Evolutionary conservation across 2,113 vertebrate species (phyloP).

Genomic region (Prionailurus viverrinus): DNA sequence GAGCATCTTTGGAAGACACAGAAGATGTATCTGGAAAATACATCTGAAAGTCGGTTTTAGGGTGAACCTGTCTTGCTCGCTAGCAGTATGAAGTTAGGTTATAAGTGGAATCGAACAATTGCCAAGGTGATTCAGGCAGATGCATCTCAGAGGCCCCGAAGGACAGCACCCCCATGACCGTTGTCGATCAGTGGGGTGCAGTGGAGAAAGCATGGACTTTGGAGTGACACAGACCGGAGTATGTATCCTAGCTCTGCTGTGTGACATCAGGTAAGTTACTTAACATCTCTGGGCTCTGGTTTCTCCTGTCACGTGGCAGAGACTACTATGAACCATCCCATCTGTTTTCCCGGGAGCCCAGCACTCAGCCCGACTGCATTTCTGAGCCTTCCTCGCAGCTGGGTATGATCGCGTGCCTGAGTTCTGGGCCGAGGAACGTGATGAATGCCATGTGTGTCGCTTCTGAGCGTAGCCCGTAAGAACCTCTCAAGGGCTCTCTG

Average conservation of each 20-base stretch:
- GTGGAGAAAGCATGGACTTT: not conserved
- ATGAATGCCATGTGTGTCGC: too few relatives aligned
- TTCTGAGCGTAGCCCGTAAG: not conserved
- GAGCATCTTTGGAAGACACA: not conserved
- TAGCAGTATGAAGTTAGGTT: not conserved
- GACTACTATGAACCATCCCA: not conserved
- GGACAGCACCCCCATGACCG: fast-evolving
- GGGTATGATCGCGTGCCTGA: too few relatives aligned
- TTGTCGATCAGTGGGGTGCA: not conserved
- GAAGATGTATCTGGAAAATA: not conserved
- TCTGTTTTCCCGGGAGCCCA: not conserved
- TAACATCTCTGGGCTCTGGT: not conserved
- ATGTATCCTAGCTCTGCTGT: not conserved
- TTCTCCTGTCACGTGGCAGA: not conserved
- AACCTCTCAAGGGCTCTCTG: fast-evolving
- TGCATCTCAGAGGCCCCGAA: not conserved
- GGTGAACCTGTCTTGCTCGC: not conserved
- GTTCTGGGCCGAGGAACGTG: not conserved
- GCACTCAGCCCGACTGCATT: not conserved
- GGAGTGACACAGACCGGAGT: not conserved
- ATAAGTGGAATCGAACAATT: not conserved
- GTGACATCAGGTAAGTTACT: not conserved
- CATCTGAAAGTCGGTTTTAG: not conserved
- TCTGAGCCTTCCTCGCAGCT: not conserved
- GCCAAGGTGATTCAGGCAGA: not conserved